Evolutionary conservation across 2,888 invertebrate genomes (phyloP).

Genomic region (Volucella inanis): DNA sequence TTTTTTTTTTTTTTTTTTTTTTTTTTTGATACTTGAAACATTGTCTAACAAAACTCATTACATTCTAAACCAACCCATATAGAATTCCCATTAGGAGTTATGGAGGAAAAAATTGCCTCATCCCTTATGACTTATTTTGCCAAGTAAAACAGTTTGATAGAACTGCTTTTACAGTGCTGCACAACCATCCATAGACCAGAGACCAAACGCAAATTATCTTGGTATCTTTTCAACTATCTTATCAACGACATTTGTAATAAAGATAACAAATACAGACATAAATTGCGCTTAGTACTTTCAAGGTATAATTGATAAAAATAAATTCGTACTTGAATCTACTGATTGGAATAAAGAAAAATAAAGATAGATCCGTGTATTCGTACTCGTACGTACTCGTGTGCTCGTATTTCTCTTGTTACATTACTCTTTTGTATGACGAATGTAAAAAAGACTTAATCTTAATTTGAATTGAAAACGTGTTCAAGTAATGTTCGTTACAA

Average conservation of each 20-base stretch:
- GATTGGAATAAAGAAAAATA: conserved; percentile 20
- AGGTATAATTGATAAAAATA: conserved; percentile 68
- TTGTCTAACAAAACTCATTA: too few species aligned
- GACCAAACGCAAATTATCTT: not conserved
- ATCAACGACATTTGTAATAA: conserved; percentile 65
- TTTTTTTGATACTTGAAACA: too few species aligned
- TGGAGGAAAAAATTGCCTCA: too few species aligned
- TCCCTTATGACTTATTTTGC: too few species aligned
- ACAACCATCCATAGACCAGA: too few species aligned
- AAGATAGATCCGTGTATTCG: not conserved
- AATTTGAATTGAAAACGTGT: conserved; percentile 41
- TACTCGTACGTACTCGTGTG: not conserved
- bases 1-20: too few species aligned
- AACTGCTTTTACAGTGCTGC: too few species aligned
- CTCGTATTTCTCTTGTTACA: too few species aligned
- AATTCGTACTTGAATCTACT: conserved; percentile 52
- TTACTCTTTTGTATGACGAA: conserved; percentile 1
- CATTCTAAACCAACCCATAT: too few species aligned
- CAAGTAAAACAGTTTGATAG: too few species aligned
- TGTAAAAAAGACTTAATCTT: conserved; percentile 33
- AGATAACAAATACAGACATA: conserved; percentile 43
- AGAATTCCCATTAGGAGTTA: too few species aligned
- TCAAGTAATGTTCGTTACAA: conserved; percentile 43
- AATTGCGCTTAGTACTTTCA: conserved; percentile 40
- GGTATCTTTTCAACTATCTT: conserved; percentile 50